phyloP scores from a whole-genome alignment of 2,888 invertebrate genomes.

The Pantelozetes paolii region DNA sequence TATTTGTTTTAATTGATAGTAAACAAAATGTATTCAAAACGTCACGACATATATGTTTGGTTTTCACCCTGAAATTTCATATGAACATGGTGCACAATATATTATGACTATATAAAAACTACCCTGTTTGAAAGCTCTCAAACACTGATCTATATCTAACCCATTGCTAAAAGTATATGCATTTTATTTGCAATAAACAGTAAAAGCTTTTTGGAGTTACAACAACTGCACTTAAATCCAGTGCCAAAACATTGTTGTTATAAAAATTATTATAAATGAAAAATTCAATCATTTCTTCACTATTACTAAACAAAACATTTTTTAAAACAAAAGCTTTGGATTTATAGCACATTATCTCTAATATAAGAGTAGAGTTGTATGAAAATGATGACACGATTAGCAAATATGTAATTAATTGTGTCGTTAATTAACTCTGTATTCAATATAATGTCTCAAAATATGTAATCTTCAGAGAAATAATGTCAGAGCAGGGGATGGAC shows the following conservation, averaged over 20 bases:
- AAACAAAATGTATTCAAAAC: no score
- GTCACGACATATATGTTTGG: no score
- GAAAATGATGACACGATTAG: slow-evolving; percentile 23
- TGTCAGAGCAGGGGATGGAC: not conserved
- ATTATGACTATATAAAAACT: no score
- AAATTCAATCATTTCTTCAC: slow-evolving; percentile 13
- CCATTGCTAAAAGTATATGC: no score
- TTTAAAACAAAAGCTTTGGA: not conserved
- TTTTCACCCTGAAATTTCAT: no score
- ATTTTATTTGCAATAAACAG: slow-evolving; percentile 26
- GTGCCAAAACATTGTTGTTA: not conserved
- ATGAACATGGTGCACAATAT: no score
- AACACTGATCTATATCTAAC: no score
- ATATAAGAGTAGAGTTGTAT: not conserved
- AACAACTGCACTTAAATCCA: slow-evolving; percentile 16
- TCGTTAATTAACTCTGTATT: slow-evolving; percentile 11
- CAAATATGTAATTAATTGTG: slow-evolving; percentile 27
- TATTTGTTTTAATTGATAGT: no score
- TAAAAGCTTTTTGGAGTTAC: slow-evolving; percentile 24
- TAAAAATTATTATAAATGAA: not conserved
- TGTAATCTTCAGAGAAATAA: not conserved
- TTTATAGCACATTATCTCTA: no score
- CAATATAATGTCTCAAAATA: not conserved
- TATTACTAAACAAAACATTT: not conserved
- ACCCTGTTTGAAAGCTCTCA: no score